Percentiles rank a stretch among this genome's conserved stretches.
Conservation (phyloP, 2,888 invertebrate genomes). For the Eremobia ochroleuca region DNA sequence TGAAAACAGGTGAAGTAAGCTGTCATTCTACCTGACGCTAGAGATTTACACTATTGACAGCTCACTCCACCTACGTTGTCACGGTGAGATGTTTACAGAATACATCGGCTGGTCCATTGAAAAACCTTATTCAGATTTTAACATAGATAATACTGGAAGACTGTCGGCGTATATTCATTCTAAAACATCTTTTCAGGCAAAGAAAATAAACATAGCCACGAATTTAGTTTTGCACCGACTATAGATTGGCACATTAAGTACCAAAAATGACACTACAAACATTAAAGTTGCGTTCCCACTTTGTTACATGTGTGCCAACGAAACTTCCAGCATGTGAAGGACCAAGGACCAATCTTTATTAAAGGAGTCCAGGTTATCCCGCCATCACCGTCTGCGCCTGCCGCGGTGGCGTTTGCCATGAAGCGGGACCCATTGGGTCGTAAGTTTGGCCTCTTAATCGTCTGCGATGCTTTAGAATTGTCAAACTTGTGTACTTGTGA, state of each 20-base stretch:
- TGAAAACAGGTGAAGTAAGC: too few species aligned
- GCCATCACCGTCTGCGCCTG: too few species aligned
- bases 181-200: not conserved
- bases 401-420: too few species aligned
- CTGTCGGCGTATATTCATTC: not conserved
- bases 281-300: not conserved
- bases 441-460: too few species aligned
- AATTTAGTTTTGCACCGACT: not conserved
- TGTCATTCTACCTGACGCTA: too few species aligned
- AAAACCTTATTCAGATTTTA: not conserved
- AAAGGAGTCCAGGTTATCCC: too few species aligned
- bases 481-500: not conserved
- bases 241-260: not conserved
- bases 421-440: too few species aligned
- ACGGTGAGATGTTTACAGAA: too few species aligned
- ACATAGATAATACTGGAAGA: not conserved
- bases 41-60: too few species aligned
- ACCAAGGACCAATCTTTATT: too few species aligned
- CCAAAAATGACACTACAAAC: not conserved
- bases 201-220: not conserved
- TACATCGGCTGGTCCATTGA: not conserved
- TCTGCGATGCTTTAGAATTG: not conserved
- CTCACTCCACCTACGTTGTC: too few species aligned
- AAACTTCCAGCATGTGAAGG: not conserved
- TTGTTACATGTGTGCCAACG: not conserved